Evolutionary conservation across 2,888 invertebrate species (phyloP), one percentile per base, ranked within the genome.

Genomic region (Cerceris ruficornis): DNA sequence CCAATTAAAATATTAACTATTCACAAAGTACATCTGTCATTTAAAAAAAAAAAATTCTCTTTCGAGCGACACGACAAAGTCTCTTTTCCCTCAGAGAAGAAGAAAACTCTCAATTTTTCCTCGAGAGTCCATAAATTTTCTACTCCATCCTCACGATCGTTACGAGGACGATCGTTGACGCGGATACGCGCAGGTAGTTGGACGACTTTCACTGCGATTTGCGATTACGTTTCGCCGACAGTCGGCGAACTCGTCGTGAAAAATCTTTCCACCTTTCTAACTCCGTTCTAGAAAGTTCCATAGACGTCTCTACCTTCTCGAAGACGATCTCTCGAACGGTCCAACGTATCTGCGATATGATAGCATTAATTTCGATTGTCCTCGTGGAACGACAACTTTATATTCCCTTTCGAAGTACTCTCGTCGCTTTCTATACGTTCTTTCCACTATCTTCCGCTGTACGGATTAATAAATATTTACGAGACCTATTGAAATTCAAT

Each of bases 191-290:
- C 28, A 28, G 61, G 69, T 73, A 67, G 67, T 46, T 11, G 50
- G 54, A 50, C 57, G 64, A 54, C 79, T 81, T 84, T 81, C 79
- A 81, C 79, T 41, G 15, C 60, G 54, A 69, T 61, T 75, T 69
- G 72, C 68, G 69, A 69, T 78, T 58, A 66, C 60, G 73, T 54
- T 41, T 58, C 52, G 43, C 11, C 41, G 59, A 66, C 52, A 49
- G 46, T 11, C 15, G 42, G 61, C 52, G 62, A 58, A 43, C 62
- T 8, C 39, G 15, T 8, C 13, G 17, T 52, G 64, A 76, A 61
- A 69, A 65, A 61, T 69, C 49, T 28, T 17, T 77, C 42, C 49
- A 49, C 60, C 15, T 64, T 15, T 46, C 28, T 11, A n/a, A 50
- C 9, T 13, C 14, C 46, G 5, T 46, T 46, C 46, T 46, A 46